These are phyloP conservation scores for Gila robusta DNA, from an alignment of 2,797 vertebrate genomes.

Conservation along the genomic window DNA sequence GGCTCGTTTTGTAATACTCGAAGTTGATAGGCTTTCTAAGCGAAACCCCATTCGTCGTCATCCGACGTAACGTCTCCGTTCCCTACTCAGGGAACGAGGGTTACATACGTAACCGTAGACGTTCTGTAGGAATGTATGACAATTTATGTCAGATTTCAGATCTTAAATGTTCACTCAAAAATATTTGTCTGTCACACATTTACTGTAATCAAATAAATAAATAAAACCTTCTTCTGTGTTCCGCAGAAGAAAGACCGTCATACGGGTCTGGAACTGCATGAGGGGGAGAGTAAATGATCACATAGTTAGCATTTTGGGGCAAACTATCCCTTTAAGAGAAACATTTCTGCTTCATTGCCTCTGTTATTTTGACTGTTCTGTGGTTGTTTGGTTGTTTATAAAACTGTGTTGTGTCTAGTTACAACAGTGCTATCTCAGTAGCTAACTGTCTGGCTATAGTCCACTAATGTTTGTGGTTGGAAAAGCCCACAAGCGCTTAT, in stretches of 20 bases:
- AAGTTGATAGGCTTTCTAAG: too few species aligned
- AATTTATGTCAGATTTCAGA: background rate
- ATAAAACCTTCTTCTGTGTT: background rate
- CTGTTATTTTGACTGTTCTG: slow-evolving; percentile 24
- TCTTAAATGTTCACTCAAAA: background rate
- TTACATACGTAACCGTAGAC: too few species aligned
- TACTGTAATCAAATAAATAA: too few species aligned
- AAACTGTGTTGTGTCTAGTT: slow-evolving; percentile 34
- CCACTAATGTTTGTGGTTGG: slow-evolving; percentile 21
- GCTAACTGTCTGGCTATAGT: slow-evolving; percentile 13
- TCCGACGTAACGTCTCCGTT: too few species aligned
- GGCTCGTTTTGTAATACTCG: too few species aligned
- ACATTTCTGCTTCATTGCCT: background rate
- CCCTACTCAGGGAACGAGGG: too few species aligned
- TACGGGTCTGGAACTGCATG: background rate
- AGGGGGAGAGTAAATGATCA: background rate
- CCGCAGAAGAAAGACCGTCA: background rate
- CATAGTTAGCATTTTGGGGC: background rate
- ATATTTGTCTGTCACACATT: too few species aligned
- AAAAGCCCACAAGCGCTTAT: slow-evolving; percentile 4
- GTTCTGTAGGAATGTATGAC: too few species aligned
- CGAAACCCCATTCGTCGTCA: too few species aligned
- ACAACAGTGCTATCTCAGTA: slow-evolving; percentile 17
- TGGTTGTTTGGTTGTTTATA: slow-evolving; percentile 32
- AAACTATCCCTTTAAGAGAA: slow-evolving; percentile 1